These are phyloP conservation scores for Neoascia interrupta DNA, from an alignment of 2,888 invertebrate species.

Conservation along the genomic window DNA sequence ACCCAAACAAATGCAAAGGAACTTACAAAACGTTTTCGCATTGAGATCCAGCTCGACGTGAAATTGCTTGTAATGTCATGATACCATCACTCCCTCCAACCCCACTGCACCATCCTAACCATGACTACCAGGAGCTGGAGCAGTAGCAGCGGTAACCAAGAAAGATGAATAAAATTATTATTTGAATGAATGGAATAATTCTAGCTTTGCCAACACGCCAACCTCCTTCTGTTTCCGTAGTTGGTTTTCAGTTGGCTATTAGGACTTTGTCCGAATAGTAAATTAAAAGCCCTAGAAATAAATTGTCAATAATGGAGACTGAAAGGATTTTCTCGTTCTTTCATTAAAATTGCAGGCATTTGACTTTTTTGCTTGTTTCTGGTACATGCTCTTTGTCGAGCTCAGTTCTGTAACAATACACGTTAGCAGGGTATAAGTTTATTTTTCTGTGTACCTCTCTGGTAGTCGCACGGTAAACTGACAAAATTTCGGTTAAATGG, in stretches of 20 bases:
- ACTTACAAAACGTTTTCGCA: constrained; percentile 60
- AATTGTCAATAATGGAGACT: constrained; percentile 55
- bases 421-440: constrained; percentile 42
- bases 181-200: constrained; percentile 62
- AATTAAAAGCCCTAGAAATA: constrained; percentile 51
- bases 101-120: constrained; percentile 3
- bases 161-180: constrained; percentile 66
- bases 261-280: constrained; percentile 52
- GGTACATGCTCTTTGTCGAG: constrained; percentile 13
- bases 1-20: constrained; percentile 59
- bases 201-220: constrained; percentile 43
- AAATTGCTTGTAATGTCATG: constrained; percentile 65
- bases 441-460: constrained; percentile 23
- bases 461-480: background rate
- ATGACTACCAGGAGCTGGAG: background rate
- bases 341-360: constrained; percentile 58
- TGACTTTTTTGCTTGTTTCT: constrained; percentile 31
- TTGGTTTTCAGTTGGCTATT: constrained; percentile 7
- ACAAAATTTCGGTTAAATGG: constrained; percentile 7
- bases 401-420: constrained; percentile 26
- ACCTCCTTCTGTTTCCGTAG: constrained; percentile 11
- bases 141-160: constrained; percentile 30
- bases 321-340: constrained; percentile 56
- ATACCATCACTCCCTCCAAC: constrained; percentile 23
- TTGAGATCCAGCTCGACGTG: constrained; percentile 63